phyloP scores from a whole-genome alignment of 2,888 invertebrate genomes.

The Patella ulyssiponensis region DNA sequence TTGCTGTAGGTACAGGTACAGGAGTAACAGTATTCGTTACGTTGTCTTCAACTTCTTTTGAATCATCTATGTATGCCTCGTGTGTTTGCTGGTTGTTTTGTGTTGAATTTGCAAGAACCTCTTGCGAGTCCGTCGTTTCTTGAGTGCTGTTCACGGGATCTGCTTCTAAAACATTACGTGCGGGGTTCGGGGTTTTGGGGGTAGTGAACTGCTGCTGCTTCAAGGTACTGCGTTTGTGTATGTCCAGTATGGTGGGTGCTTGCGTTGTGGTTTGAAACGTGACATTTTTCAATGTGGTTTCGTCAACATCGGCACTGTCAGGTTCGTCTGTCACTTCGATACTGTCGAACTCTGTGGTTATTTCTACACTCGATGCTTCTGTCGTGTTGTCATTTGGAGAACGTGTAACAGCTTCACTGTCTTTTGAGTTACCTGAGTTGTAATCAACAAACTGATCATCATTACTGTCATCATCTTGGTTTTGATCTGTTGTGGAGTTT shows the following conservation, averaged over 20 bases:
- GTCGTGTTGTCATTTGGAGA: slow-evolving; percentile 10
- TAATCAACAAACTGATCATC: not conserved
- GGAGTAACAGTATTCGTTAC: not conserved
- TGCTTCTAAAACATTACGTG: too few relatives aligned
- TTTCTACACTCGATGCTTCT: not conserved
- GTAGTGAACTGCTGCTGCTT: not conserved
- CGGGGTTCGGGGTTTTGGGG: too few relatives aligned
- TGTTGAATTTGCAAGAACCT: too few relatives aligned
- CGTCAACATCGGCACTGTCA: not conserved
- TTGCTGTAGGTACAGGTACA: slow-evolving; percentile 4
- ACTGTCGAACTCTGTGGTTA: not conserved
- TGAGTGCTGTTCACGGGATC: too few relatives aligned
- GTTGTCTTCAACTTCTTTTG: too few relatives aligned
- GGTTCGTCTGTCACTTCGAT: slow-evolving; percentile 8
- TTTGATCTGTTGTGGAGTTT: not conserved
- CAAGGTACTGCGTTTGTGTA: not conserved
- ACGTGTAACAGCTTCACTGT: not conserved
- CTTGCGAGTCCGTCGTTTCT: too few relatives aligned
- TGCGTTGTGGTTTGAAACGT: slow-evolving; percentile 4
- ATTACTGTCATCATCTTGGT: slow-evolving; percentile 14
- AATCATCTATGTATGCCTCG: too few relatives aligned
- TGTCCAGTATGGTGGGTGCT: not conserved
- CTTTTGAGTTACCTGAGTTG: too few relatives aligned
- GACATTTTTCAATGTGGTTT: not conserved
- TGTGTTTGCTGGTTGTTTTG: too few relatives aligned